Base-by-base conservation (phyloP, 1,140 invertebrate species). In the Coenobita brevimanus region DNA sequence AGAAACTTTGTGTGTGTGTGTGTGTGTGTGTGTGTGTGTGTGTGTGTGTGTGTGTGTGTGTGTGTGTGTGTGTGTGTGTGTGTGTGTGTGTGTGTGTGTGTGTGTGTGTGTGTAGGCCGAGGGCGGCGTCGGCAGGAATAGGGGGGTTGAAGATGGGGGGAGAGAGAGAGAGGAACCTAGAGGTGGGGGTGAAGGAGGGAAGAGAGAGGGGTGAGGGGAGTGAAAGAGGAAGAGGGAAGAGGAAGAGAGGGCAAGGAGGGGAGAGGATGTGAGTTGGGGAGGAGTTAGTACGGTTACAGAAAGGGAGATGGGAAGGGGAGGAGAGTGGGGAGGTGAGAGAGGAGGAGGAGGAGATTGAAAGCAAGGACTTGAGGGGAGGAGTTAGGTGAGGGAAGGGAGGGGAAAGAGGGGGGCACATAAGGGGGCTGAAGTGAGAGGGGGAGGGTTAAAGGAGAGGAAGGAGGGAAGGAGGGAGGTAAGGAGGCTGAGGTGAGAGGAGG, bases 11-110 rank as follows among this genome's bases (percentile, higher is more conserved):
- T n/a, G n/a, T n/a, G n/a, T n/a, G n/a, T n/a, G n/a, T n/a, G n/a
- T n/a, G n/a, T n/a, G n/a, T n/a, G n/a, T 75, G 21, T 75, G 71
- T 75, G 24, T 76, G 73, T 76, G 21, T 41, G 41, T 46, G 21
- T 17, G 21, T 76, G 21, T 76, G n/a, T 41, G 30, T 67, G n/a
- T n/a, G n/a, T 67, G n/a, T 67, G n/a, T 24, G 8, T 67, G 8
- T 67, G n/a, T 67, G n/a, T 67, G n/a, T 67, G n/a, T 67, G 13
- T 57, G 54, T 57, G 54, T 57, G 54, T 57, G 54, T n/a, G n/a
- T n/a, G n/a, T n/a, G n/a, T n/a, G n/a, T n/a, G n/a, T 6, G 6
- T 8, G 17, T 8, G 17, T 50, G 17, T 50, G 46, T 8, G 46
- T 17, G 17, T 50, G 46, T 50, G 46, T 6, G 8, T 27, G 64